phyloP scores from a whole-genome alignment of 2,888 invertebrate genomes.

The Sminthurinus aureus region DNA sequence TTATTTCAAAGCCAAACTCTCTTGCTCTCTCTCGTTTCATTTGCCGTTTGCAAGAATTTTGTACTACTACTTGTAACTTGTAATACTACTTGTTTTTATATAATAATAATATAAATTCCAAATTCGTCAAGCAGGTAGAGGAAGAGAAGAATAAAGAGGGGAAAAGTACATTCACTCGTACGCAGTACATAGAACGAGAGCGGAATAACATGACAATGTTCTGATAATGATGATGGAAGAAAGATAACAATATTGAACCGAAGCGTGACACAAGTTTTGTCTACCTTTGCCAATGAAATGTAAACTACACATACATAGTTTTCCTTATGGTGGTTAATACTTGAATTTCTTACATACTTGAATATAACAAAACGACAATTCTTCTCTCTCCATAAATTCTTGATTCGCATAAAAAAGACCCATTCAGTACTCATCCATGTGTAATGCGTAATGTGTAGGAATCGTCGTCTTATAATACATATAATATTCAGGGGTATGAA shows the following conservation, averaged over 20 bases:
- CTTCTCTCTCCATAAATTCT: neutral
- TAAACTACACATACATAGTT: neutral
- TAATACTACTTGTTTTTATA: too few species aligned
- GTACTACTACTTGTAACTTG: too few species aligned
- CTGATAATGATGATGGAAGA: neutral
- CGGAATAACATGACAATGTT: neutral
- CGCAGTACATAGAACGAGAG: neutral
- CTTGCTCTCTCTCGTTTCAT: too few species aligned
- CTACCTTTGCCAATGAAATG: constrained; percentile 3
- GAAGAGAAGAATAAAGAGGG: neutral
- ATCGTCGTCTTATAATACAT: too few species aligned
- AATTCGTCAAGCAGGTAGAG: too few species aligned
- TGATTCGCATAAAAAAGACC: neutral
- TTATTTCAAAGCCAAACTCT: too few species aligned
- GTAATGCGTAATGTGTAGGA: neutral
- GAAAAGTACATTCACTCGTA: constrained; percentile 5
- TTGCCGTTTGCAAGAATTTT: too few species aligned
- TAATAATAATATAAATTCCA: too few species aligned
- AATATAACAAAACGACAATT: neutral
- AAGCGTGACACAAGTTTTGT: constrained; percentile 24
- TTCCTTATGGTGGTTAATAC: neutral
- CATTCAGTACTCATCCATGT: neutral
- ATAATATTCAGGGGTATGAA: too few species aligned
- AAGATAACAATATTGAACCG: constrained; percentile 27
- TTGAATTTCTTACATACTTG: neutral